A percentile compares a stretch with the other conserved stretches of the same genome.
phyloP scores from a whole-genome alignment of 1,140 invertebrate genomes.

The Euglossa dilemma region DNA sequence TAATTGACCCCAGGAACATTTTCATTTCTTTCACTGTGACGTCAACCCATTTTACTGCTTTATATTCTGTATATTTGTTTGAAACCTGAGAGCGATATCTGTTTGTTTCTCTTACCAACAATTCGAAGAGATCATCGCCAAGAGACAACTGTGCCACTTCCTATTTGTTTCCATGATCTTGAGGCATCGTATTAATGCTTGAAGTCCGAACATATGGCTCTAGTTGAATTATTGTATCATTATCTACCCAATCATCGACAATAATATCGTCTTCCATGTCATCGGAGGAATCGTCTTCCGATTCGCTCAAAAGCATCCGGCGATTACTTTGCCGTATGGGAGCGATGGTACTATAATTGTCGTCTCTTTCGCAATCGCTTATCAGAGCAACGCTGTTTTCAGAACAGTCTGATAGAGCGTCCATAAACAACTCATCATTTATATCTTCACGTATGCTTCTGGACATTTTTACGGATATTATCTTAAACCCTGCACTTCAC shows the following conservation, averaged over 20 bases:
- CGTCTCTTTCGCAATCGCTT: no score
- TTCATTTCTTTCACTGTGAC: not conserved
- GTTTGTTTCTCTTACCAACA: no score
- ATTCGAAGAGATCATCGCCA: no score
- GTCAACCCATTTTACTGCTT: conserved; percentile 28
- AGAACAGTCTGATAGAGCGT: conserved; percentile 41
- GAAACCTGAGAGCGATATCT: no score
- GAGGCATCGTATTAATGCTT: conserved; percentile 13
- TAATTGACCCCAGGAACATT: conserved; percentile 38
- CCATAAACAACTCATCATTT: no score
- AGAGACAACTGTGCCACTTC: conserved; percentile 3
- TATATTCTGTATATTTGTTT: conserved; percentile 28
- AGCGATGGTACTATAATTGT: no score
- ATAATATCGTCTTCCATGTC: conserved; percentile 18
- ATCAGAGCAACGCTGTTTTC: no score
- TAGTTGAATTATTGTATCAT: no score
- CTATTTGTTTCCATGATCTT: conserved; percentile 13
- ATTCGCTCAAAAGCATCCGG: conserved; percentile 16
- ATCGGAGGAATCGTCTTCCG: conserved; percentile 1
- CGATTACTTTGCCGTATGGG: no score
- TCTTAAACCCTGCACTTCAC: no score
- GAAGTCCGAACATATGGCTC: conserved; percentile 20
- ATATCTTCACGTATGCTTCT: no score
- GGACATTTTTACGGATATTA: no score
- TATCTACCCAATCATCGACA: conserved; percentile 9